These are phyloP conservation scores for Amphibalanus amphitrite DNA, from an alignment of 1,140 invertebrate genomes.

Conservation along the genomic window DNA sequence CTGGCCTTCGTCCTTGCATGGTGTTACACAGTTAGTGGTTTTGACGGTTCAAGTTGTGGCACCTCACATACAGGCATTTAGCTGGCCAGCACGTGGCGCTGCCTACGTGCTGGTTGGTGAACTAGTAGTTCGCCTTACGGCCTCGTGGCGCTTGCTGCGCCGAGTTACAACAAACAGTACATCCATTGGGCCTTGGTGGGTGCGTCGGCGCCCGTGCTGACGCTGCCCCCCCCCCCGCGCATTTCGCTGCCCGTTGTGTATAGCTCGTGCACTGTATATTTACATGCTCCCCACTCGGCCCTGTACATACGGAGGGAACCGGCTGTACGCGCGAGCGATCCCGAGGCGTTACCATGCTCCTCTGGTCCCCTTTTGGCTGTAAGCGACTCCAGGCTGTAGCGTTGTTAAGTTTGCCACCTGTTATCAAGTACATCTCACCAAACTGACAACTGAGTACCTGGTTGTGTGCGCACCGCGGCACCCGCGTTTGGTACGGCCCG, in stretches of 20 bases:
- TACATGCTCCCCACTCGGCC: too few species aligned
- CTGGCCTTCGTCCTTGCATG: too few species aligned
- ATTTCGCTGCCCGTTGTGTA: too few species aligned
- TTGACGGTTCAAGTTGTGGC: too few species aligned
- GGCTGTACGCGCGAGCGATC: not conserved
- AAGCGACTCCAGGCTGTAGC: not conserved
- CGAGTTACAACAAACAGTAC: not conserved
- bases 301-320: not conserved
- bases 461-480: too few species aligned
- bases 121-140: not conserved
- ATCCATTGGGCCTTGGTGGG: not conserved
- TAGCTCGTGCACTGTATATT: not conserved
- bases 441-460: not conserved
- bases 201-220: too few species aligned
- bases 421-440: not conserved
- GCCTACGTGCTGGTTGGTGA: not conserved
- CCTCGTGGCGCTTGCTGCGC: not conserved
- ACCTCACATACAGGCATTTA: too few species aligned
- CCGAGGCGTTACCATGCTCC: not conserved
- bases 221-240: too few species aligned
- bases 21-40: too few species aligned
- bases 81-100: not conserved
- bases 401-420: constrained; percentile 1
- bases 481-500: too few species aligned
- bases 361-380: not conserved